Percentiles rank a stretch among this genome's conserved stretches.
Conservation (phyloP, 2,797 vertebrate genomes). For the Poeciliopsis paucimaculata region DNA sequence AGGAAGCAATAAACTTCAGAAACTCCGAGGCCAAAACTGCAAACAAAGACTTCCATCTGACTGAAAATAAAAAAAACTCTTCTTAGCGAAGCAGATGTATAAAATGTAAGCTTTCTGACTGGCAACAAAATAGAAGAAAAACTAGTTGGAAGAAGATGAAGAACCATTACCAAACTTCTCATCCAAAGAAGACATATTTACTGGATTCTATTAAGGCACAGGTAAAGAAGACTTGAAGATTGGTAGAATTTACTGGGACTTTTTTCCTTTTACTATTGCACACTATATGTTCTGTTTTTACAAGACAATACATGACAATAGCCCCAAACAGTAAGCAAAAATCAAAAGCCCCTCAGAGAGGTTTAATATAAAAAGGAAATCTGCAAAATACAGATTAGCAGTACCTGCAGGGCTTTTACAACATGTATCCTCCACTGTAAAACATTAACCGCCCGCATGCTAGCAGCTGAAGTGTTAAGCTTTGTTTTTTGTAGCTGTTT, state of each 20-base stretch:
- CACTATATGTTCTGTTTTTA: conserved; percentile 1
- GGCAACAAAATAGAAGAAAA: too few relatives aligned
- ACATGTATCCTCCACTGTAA: conserved; percentile 11
- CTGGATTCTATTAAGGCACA: background rate
- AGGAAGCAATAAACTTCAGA: background rate
- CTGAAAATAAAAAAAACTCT: background rate
- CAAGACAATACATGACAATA: background rate
- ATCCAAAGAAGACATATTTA: too few relatives aligned
- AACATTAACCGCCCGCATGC: background rate
- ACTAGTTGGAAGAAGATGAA: too few relatives aligned
- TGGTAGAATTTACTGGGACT: background rate
- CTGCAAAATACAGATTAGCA: background rate
- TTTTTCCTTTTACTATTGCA: background rate
- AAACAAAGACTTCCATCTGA: background rate
- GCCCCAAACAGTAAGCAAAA: conserved; percentile 13
- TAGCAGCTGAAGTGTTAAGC: conserved; percentile 8
- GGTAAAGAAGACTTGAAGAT: background rate
- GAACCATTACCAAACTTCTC: too few relatives aligned
- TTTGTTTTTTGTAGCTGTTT: background rate
- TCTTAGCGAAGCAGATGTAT: background rate
- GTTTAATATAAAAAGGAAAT: conserved; percentile 3
- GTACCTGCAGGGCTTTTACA: conserved; percentile 12
- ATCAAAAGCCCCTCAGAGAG: background rate
- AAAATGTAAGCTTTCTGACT: background rate
- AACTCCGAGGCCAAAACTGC: background rate